These are phyloP conservation scores for Hippocampus abdominalis DNA, from an alignment of 2,113 vertebrate species.

Conservation along the genomic window DNA sequence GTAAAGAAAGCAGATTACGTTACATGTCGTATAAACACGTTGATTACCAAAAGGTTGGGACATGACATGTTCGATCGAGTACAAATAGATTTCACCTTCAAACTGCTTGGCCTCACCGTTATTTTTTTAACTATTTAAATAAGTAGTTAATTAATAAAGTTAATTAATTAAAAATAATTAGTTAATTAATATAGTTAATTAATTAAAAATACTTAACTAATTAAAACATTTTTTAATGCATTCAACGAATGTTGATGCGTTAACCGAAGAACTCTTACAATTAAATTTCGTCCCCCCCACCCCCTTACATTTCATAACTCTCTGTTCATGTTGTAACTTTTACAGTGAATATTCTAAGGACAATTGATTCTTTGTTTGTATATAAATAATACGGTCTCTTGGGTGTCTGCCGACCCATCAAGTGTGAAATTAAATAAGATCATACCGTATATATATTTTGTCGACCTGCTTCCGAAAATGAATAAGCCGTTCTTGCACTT, in stretches of 20 bases:
- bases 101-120: not conserved
- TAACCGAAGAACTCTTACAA: not conserved
- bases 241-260: not conserved
- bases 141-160: too few relatives aligned
- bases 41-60: slow-evolving; percentile 1
- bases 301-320: not conserved
- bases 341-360: not conserved
- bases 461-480: too few relatives aligned
- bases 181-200: too few relatives aligned
- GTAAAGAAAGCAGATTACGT: slow-evolving; percentile 5
- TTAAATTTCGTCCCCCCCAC: not conserved
- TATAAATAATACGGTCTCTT: not conserved
- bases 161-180: too few relatives aligned
- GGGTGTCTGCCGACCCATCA: not conserved
- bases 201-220: too few relatives aligned
- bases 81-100: not conserved
- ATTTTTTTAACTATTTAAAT: too few relatives aligned
- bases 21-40: slow-evolving; percentile 4
- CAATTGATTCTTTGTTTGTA: not conserved
- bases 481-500: too few relatives aligned
- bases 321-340: not conserved
- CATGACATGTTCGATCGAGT: not conserved
- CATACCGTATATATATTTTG: not conserved
- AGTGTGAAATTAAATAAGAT: not conserved
- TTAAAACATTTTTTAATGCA: not conserved